A percentile compares a stretch with the other conserved stretches of the same genome.
Conservation (phyloP, 1,140 invertebrate genomes). For the Penaeus indicus region DNA sequence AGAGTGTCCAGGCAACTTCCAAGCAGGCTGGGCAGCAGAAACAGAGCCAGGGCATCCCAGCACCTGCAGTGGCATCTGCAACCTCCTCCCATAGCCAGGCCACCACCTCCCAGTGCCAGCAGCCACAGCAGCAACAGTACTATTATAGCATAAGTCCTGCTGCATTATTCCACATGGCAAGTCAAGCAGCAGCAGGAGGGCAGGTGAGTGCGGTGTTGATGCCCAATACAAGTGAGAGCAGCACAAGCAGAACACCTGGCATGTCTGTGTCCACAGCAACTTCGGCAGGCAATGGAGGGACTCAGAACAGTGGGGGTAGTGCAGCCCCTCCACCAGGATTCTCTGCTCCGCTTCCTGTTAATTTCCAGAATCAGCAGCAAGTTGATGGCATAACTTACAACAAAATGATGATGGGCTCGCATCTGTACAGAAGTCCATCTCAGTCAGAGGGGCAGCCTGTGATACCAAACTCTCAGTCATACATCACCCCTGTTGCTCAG, state of each 20-base stretch:
- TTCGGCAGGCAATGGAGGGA: neutral
- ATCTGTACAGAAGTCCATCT: conserved; percentile 39
- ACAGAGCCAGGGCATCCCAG: neutral
- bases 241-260: conserved; percentile 7
- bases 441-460: conserved; percentile 47
- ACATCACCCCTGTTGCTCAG: conserved; percentile 30
- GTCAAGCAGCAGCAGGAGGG: conserved; percentile 52
- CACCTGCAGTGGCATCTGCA: conserved; percentile 4
- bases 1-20: conserved; percentile 28
- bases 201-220: conserved; percentile 50
- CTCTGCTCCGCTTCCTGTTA: conserved; percentile 38
- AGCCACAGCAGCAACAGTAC: conserved; percentile 45
- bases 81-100: neutral
- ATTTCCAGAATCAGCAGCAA: conserved; percentile 34
- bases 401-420: conserved; percentile 45
- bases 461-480: conserved; percentile 39
- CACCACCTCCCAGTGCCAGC: conserved; percentile 14
- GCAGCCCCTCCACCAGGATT: conserved; percentile 48
- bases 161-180: conserved; percentile 56
- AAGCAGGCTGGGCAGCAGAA: conserved; percentile 45
- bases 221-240: conserved; percentile 27
- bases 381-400: conserved; percentile 39
- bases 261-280: conserved; percentile 16
- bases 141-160: conserved; percentile 53
- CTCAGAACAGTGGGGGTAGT: neutral